Conservation (phyloP, 2,888 invertebrate species). For the Neria commutata region DNA sequence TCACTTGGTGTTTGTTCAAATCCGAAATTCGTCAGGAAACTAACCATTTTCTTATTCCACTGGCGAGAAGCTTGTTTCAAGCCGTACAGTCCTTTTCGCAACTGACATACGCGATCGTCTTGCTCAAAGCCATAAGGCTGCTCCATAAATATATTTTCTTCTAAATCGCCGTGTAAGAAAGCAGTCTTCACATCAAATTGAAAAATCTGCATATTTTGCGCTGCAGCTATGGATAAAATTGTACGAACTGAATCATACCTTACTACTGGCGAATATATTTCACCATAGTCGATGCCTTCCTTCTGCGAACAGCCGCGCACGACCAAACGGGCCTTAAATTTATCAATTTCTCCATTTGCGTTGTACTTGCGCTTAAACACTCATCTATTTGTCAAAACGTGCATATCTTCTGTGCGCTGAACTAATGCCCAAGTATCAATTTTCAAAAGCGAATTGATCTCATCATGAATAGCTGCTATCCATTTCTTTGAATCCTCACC, state of each 20-base stretch:
- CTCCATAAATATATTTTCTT: conserved; percentile 30
- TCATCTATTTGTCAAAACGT: conserved; percentile 18
- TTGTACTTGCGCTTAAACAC: conserved; percentile 16
- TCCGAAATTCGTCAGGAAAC: conserved; percentile 20
- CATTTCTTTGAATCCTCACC: conserved; percentile 55
- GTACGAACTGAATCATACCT: conserved; percentile 27
- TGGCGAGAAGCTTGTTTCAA: conserved; percentile 27
- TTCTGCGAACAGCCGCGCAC: conserved; percentile 31
- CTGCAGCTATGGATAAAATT: conserved; percentile 28
- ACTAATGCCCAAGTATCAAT: conserved; percentile 21
- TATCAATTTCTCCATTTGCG: conserved; percentile 16
- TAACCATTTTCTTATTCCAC: conserved; percentile 24
- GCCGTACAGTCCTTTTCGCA: conserved; percentile 31
- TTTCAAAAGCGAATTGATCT: conserved; percentile 65
- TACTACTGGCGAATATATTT: conserved; percentile 33
- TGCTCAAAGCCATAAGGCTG: conserved; percentile 30
- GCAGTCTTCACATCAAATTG: conserved; percentile 36
- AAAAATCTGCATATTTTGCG: conserved; percentile 22
- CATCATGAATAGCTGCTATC: conserved; percentile 82
- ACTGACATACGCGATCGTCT: conserved; percentile 25
- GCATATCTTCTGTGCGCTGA: conserved; percentile 8
- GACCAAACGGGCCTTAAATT: conserved; percentile 28
- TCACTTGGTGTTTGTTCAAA: conserved; percentile 25
- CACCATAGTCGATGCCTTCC: conserved; percentile 31
- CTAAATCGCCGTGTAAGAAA: conserved; percentile 30